A percentile compares a stretch with the other conserved stretches of the same genome.
Conservation (phyloP, 2,797 vertebrate genomes). For the Tangara arthus region DNA sequence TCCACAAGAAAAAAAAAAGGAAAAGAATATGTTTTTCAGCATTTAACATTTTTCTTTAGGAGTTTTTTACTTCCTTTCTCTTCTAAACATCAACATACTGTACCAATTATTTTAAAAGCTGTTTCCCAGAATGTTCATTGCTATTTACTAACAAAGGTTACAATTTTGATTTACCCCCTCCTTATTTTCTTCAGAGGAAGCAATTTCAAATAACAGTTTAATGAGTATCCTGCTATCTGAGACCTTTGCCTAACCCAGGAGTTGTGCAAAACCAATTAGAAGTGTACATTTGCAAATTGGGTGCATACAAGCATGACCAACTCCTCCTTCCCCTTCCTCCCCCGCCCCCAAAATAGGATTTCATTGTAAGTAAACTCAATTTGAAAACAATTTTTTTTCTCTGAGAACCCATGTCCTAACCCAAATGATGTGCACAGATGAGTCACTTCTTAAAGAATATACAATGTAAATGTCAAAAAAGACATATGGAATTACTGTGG, state of each 20-base stretch:
- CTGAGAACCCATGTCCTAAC: not conserved
- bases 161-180: not conserved
- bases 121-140: not conserved
- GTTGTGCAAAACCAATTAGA: slow-evolving; percentile 41
- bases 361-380: not conserved
- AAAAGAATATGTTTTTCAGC: not conserved
- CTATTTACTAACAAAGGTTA: slow-evolving; percentile 18
- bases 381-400: not conserved
- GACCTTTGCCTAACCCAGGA: slow-evolving; percentile 32
- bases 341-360: not conserved
- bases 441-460: not conserved
- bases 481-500: not conserved
- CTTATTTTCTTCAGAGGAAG: not conserved
- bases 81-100: not conserved
- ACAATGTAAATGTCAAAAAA: not conserved
- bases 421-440: not conserved
- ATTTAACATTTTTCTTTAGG: not conserved
- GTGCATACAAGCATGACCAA: not conserved
- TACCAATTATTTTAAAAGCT: slow-evolving; percentile 38
- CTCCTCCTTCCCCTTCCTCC: too few species aligned
- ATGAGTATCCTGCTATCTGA: slow-evolving; percentile 44
- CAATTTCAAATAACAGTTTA: slow-evolving; percentile 43
- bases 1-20: not conserved
- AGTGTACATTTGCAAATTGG: slow-evolving; percentile 32
- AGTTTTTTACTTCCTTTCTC: not conserved